A percentile compares a stretch with the other conserved stretches of the same genome.
These are phyloP conservation scores for Idris sp. DNA, from an alignment of 1,140 invertebrate genomes.

Conservation along the genomic window DNA sequence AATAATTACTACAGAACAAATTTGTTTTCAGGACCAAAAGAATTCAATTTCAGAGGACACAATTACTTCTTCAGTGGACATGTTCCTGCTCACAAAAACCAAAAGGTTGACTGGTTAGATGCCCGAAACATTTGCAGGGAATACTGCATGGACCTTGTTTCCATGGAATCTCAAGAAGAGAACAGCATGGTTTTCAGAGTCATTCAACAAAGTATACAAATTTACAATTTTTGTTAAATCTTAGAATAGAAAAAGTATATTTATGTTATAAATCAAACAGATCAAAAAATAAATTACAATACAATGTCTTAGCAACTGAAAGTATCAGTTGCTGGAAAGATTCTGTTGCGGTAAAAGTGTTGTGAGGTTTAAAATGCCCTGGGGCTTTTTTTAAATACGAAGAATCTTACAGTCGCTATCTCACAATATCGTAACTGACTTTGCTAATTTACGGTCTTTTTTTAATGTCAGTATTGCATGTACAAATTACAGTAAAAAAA, in stretches of 20 bases:
- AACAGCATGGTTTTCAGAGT: constrained; percentile 92
- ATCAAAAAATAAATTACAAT: too few relatives aligned
- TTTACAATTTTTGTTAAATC: too few relatives aligned
- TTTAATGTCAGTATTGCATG: constrained; percentile 53
- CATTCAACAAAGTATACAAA: constrained; percentile 89
- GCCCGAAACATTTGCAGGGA: constrained; percentile 92
- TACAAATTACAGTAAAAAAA: constrained; percentile 51
- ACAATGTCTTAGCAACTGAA: constrained; percentile 5
- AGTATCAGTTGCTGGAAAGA: constrained; percentile 19
- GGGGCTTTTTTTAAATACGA: constrained; percentile 47
- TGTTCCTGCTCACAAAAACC: constrained; percentile 85
- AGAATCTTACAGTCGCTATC: constrained; percentile 42
- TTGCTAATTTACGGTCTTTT: constrained; percentile 59
- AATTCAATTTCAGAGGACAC: constrained; percentile 90
- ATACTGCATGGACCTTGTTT: constrained; percentile 95
- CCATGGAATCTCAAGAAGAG: constrained; percentile 92
- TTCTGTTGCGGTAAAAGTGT: constrained; percentile 34
- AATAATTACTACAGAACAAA: too few relatives aligned
- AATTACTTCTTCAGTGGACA: constrained; percentile 94
- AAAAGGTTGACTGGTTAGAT: constrained; percentile 93
- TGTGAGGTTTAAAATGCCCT: constrained; percentile 26
- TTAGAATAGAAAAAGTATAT: too few relatives aligned
- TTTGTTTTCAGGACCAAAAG: constrained; percentile 80
- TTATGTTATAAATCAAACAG: too few relatives aligned
- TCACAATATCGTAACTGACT: constrained; percentile 47